A percentile compares a stretch with the other conserved stretches of the same genome.
phyloP scores from a whole-genome alignment of 1,140 invertebrate genomes.

The Lysiphlebus fabarum region DNA sequence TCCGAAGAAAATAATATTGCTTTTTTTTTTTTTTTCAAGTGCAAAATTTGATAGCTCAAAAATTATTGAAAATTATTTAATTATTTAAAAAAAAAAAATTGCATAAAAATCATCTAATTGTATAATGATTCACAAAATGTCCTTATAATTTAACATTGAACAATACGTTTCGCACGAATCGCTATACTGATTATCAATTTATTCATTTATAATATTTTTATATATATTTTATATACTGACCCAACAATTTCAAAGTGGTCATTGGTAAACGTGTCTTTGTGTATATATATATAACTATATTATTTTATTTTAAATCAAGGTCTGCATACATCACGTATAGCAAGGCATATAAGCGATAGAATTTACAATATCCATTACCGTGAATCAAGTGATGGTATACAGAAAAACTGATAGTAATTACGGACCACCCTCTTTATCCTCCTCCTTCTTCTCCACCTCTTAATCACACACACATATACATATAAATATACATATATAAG shows the following conservation, averaged over 20 bases:
- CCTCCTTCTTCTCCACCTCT: no score
- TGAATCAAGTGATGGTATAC: constrained; percentile 11
- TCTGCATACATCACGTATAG: neutral
- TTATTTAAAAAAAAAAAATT: neutral
- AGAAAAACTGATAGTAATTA: constrained; percentile 31
- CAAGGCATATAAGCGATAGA: neutral
- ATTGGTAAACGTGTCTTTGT: constrained; percentile 4
- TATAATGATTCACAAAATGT: constrained; percentile 1
- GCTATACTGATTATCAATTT: constrained; percentile 40
- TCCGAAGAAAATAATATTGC: no score
- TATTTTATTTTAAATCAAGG: no score
- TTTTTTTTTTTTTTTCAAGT: no score
- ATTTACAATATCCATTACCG: no score
- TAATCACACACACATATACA: no score
- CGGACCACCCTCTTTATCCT: constrained; percentile 20
- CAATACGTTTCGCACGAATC: constrained; percentile 36
- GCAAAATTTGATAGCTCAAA: no score
- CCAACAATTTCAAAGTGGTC: no score
- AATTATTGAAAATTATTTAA: neutral
- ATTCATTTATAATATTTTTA: constrained; percentile 28
- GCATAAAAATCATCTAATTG: neutral
- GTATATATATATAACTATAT: no score
- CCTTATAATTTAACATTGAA: constrained; percentile 5
- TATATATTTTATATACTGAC: no score
- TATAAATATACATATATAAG: no score